A percentile compares a stretch with the other conserved stretches of the same genome.
phyloP scores from a whole-genome alignment of 2,113 vertebrate species.

The Odontophorus gujanensis region DNA sequence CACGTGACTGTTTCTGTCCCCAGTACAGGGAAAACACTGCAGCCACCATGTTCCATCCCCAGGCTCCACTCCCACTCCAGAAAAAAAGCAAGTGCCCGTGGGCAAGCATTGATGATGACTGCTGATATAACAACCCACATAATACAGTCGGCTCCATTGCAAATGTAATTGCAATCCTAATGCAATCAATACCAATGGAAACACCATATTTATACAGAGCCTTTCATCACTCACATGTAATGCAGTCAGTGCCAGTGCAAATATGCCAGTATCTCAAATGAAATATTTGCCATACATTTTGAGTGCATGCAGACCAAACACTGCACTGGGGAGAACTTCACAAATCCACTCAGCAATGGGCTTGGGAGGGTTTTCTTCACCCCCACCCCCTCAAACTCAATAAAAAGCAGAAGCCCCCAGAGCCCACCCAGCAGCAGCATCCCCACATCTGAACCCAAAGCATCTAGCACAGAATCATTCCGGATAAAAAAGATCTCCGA shows the following conservation, averaged over 20 bases:
- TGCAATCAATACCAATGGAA: conserved; percentile 60
- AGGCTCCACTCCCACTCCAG: not conserved
- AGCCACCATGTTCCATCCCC: too few relatives aligned
- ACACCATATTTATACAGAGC: conserved; percentile 70
- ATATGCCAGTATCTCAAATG: conserved; percentile 69
- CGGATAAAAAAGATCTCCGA: too few relatives aligned
- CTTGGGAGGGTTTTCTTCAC: not conserved
- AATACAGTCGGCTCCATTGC: conserved; percentile 30
- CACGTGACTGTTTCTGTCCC: not conserved
- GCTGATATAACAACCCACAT: not conserved
- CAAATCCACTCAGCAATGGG: not conserved
- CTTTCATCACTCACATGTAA: conserved; percentile 72
- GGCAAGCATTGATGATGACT: not conserved
- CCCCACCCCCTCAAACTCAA: not conserved
- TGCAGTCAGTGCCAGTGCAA: conserved; percentile 65
- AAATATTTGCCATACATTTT: conserved; percentile 69
- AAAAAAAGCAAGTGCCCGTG: not conserved
- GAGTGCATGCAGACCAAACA: conserved; percentile 57
- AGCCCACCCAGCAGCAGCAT: not conserved
- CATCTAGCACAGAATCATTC: too few relatives aligned
- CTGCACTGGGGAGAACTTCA: not conserved
- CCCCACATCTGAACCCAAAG: not conserved
- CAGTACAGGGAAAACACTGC: not conserved
- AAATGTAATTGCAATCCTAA: conserved; percentile 57
- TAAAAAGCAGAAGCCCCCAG: not conserved